Conservation (phyloP, 2,113 vertebrate species). For the Corythornis vintsioides region DNA sequence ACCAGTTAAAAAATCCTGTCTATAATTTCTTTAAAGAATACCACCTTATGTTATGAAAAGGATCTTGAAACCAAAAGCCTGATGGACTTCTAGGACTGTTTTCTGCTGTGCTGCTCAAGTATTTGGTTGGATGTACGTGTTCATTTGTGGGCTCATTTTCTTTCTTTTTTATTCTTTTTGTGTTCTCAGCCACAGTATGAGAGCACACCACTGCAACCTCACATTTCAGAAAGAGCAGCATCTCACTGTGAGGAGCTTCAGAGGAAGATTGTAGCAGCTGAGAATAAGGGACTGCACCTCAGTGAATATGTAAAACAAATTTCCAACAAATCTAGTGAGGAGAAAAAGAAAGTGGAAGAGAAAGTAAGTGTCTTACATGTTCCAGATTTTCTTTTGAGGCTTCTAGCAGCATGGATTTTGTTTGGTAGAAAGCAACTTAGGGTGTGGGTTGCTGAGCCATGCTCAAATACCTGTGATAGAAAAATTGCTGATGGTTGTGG, state of each 20-base stretch:
- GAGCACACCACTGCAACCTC: conserved; percentile 62
- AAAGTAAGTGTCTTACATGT: conserved; percentile 79
- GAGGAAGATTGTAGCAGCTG: conserved; percentile 81
- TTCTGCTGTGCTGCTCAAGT: not conserved
- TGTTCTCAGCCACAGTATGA: conserved; percentile 72
- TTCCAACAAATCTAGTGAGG: conserved; percentile 86
- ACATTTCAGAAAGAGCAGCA: conserved; percentile 66
- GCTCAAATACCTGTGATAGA: not conserved
- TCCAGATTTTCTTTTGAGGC: not conserved
- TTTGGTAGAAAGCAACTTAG: not conserved
- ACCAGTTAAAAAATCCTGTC: not conserved
- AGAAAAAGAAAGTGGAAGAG: conserved; percentile 92
- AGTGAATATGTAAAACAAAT: conserved; percentile 87
- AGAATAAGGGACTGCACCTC: conserved; percentile 85
- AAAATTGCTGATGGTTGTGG: not conserved
- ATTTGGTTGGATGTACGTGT: fast-evolving
- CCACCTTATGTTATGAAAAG: not conserved
- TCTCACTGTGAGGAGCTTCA: conserved; percentile 83
- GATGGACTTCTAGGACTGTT: not conserved
- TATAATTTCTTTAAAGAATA: not conserved
- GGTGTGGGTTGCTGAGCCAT: not conserved
- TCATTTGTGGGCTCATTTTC: not conserved
- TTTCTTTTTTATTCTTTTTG: not conserved
- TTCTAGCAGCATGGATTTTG: not conserved
- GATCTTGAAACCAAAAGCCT: not conserved